A percentile compares a stretch with the other conserved stretches of the same genome.
These are phyloP conservation scores for Neoascia interrupta DNA, from an alignment of 2,888 invertebrate species.

Conservation along the genomic window DNA sequence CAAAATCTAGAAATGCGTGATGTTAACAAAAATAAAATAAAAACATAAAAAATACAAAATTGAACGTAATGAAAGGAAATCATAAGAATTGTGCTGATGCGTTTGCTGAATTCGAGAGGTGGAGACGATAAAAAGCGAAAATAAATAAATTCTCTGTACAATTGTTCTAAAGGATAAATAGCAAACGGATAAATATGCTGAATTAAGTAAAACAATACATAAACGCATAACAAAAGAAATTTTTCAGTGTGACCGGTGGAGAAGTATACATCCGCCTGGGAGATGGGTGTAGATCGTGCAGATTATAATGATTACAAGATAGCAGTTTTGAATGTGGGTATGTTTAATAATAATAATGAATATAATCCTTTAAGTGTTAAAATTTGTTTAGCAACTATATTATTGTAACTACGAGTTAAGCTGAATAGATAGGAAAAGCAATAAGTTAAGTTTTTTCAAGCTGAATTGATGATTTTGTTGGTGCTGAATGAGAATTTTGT, in stretches of 20 bases:
- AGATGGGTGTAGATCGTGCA: conserved; percentile 39
- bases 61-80: conserved; percentile 30
- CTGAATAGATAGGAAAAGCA: conserved; percentile 58
- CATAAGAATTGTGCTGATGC: conserved; percentile 17
- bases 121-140: conserved; percentile 39
- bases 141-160: conserved; percentile 32
- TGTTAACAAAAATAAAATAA: conserved; percentile 13
- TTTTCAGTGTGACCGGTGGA: conserved; percentile 18
- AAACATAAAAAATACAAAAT: conserved; percentile 15
- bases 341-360: conserved; percentile 7
- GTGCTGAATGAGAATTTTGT: conserved; percentile 46
- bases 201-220: conserved; percentile 13
- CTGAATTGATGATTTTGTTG: conserved; percentile 43
- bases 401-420: conserved; percentile 47
- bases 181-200: conserved; percentile 25
- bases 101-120: conserved; percentile 64
- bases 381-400: conserved; percentile 17
- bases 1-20: conserved; percentile 71
- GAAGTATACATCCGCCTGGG: conserved; percentile 25
- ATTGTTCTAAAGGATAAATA: not conserved
- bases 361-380: conserved; percentile 16
- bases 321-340: not conserved
- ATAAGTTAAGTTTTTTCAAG: conserved; percentile 35
- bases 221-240: conserved; percentile 19
- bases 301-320: conserved; percentile 35